Evolutionary conservation across 2,797 vertebrate genomes (phyloP).

Genomic region (Phataginus tetradactyla): DNA sequence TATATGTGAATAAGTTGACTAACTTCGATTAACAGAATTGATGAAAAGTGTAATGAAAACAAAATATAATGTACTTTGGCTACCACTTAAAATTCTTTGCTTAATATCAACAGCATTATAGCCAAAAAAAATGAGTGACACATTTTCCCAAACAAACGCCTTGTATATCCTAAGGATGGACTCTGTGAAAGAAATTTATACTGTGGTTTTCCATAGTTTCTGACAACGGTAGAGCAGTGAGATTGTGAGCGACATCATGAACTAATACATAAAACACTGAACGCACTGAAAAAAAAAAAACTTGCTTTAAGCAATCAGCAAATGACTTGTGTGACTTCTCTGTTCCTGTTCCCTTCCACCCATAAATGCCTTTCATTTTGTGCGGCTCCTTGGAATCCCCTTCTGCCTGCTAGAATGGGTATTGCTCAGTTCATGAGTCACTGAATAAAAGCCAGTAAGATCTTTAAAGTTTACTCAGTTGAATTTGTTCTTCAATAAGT

Average conservation of each 20-base stretch:
- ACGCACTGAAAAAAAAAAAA: neutral
- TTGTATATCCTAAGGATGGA: neutral
- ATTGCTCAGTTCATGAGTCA: neutral
- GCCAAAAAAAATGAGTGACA: neutral
- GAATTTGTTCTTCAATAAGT: neutral
- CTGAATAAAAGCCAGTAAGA: neutral
- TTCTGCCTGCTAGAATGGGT: neutral
- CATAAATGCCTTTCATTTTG: neutral
- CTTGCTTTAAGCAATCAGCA: neutral
- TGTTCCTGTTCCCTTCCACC: neutral
- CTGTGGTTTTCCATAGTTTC: neutral
- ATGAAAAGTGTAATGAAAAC: neutral
- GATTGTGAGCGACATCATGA: neutral
- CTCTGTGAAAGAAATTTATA: neutral
- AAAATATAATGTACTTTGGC: neutral
- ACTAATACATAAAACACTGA: neutral
- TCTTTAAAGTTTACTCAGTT: neutral
- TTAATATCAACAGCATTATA: neutral
- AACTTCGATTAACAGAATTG: neutral
- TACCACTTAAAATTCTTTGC: neutral
- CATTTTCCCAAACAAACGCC: neutral
- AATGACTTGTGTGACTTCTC: neutral
- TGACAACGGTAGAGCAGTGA: neutral
- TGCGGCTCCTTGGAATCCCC: neutral
- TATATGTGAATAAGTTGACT: neutral